Conservation (phyloP, 2,113 vertebrate species). For the Salminus brasiliensis region DNA sequence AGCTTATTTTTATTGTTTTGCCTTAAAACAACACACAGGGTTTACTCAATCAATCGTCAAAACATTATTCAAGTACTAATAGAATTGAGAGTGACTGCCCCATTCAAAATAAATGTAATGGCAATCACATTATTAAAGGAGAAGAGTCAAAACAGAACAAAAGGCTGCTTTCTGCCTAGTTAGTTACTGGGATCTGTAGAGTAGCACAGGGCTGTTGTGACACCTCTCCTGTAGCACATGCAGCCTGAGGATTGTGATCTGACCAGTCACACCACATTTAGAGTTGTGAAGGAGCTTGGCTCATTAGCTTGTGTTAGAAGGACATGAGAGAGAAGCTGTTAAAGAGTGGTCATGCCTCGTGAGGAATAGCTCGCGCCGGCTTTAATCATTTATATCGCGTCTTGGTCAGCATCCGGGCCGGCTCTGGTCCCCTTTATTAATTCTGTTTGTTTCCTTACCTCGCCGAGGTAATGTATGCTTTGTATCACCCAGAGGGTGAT, state of each 20-base stretch:
- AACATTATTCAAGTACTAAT: too few species aligned
- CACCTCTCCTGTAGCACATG: neutral
- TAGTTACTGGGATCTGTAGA: neutral
- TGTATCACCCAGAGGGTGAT: neutral
- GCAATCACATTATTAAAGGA: too few species aligned
- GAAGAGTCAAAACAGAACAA: neutral
- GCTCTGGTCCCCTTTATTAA: neutral
- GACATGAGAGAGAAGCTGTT: conserved; percentile 1
- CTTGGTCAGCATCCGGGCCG: neutral
- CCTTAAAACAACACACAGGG: too few species aligned
- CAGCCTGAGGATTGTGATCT: neutral
- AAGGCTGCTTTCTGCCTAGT: neutral
- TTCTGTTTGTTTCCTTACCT: neutral
- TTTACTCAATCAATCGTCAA: too few species aligned
- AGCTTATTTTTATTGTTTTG: too few species aligned
- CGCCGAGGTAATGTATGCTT: neutral
- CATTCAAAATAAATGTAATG: too few species aligned
- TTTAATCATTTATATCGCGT: neutral
- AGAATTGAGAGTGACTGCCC: too few species aligned
- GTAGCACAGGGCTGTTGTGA: neutral
- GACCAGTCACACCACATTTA: neutral
- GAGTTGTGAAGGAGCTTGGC: neutral
- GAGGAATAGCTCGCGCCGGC: neutral
- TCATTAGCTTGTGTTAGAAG: neutral
- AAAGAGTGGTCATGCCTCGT: neutral